A percentile compares a stretch with the other conserved stretches of the same genome.
Evolutionary conservation across 2,797 vertebrate species (phyloP).

Genomic region (Sebastolobus alascanus): DNA sequence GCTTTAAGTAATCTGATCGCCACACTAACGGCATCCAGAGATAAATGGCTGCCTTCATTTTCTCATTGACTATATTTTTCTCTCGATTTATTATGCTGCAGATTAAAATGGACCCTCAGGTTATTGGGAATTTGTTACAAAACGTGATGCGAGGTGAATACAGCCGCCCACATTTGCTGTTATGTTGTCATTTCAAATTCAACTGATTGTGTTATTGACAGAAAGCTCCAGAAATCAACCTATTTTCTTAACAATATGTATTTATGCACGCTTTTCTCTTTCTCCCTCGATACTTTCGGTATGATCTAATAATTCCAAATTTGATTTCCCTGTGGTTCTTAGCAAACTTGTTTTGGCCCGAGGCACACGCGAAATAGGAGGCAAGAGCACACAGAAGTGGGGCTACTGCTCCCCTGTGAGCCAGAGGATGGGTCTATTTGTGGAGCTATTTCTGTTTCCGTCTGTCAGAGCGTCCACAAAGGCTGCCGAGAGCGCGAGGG

Average conservation of each 20-base stretch:
- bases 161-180: background rate
- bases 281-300: conserved; percentile 62
- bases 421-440: conserved; percentile 81
- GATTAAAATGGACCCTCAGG: conserved; percentile 7
- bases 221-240: conserved; percentile 51
- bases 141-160: conserved; percentile 17
- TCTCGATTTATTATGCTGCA: conserved; percentile 24
- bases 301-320: conserved; percentile 80
- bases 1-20: conserved; percentile 57
- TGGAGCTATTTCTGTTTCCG: conserved; percentile 78
- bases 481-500: conserved; percentile 62
- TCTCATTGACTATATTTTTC: conserved; percentile 38
- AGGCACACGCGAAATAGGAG: conserved; percentile 77
- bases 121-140: conserved; percentile 6
- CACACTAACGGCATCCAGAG: conserved; percentile 41
- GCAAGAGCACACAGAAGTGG: conserved; percentile 82
- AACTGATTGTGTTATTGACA: conserved; percentile 37
- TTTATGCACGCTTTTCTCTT: conserved; percentile 73
- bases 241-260: conserved; percentile 74
- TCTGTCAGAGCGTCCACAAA: conserved; percentile 76
- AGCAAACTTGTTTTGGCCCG: conserved; percentile 82
- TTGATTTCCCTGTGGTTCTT: conserved; percentile 87
- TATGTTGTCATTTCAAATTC: background rate
- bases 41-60: conserved; percentile 49
- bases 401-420: conserved; percentile 81